A percentile compares a stretch with the other conserved stretches of the same genome.
These are phyloP conservation scores for Pyxicephalus adspersus DNA, from an alignment of 2,113 vertebrate species.

Conservation along the genomic window DNA sequence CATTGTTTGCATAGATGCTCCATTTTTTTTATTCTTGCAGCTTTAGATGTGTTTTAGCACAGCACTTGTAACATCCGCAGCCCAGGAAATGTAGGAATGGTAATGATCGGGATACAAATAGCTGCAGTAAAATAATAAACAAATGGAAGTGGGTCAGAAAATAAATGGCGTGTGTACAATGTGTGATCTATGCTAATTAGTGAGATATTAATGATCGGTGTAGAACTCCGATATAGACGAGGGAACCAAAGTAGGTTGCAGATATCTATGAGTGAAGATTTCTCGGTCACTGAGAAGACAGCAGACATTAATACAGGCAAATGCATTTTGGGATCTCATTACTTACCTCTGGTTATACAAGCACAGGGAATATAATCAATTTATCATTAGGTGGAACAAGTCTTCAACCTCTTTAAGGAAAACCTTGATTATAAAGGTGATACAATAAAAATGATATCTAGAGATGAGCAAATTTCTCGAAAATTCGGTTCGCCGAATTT, in stretches of 20 bases:
- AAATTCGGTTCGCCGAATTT: too few relatives aligned
- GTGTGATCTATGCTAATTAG: conserved; percentile 24
- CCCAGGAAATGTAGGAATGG: neutral
- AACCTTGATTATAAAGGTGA: too few relatives aligned
- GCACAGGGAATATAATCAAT: too few relatives aligned
- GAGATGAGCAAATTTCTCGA: too few relatives aligned
- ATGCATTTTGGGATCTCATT: conserved; percentile 22
- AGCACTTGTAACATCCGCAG: neutral
- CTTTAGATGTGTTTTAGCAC: too few relatives aligned
- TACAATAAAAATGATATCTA: too few relatives aligned
- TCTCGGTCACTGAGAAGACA: neutral
- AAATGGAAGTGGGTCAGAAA: neutral
- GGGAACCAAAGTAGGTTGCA: neutral
- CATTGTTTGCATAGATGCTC: too few relatives aligned
- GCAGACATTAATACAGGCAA: neutral
- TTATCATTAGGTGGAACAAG: neutral
- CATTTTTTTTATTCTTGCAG: too few relatives aligned
- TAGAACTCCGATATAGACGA: neutral
- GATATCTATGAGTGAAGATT: conserved; percentile 11
- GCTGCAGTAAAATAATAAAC: conserved; percentile 19
- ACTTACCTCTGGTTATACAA: neutral
- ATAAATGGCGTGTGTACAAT: conserved; percentile 3
- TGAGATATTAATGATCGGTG: neutral
- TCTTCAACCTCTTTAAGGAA: too few relatives aligned
- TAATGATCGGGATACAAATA: neutral